Evolutionary conservation across 2,797 vertebrate species (phyloP).

Genomic region (Hydrocynus forskahlii): DNA sequence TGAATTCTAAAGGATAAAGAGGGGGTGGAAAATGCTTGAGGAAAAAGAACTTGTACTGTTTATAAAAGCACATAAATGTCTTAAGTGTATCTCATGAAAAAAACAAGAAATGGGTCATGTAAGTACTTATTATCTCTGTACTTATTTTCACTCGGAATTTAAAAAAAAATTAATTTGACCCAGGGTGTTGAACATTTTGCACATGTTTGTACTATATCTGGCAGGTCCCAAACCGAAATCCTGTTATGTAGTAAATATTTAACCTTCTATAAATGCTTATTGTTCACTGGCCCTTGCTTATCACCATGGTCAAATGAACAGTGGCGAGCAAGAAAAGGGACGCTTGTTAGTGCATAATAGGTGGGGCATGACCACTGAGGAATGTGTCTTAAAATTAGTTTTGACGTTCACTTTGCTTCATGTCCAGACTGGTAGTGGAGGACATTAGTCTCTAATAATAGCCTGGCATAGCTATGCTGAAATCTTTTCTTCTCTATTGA

Average conservation of each 20-base stretch:
- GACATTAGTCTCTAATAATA: conserved; percentile 91
- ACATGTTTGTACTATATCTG: too few relatives aligned
- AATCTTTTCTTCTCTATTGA: conserved; percentile 72
- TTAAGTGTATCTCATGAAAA: too few relatives aligned
- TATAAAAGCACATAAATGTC: too few relatives aligned
- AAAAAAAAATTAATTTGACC: too few relatives aligned
- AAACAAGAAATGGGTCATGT: too few relatives aligned
- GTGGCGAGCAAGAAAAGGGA: conserved; percentile 65
- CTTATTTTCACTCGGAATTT: too few relatives aligned
- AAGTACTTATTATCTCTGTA: too few relatives aligned
- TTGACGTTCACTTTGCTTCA: conserved; percentile 93
- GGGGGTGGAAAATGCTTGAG: too few relatives aligned
- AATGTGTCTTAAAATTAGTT: conserved; percentile 89
- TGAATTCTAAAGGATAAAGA: too few relatives aligned
- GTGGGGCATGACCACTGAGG: conserved; percentile 83
- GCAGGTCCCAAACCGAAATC: not conserved
- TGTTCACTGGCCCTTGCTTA: conserved; percentile 36
- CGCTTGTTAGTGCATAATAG: conserved; percentile 80
- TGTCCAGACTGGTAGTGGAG: conserved; percentile 87
- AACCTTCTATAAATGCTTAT: not conserved
- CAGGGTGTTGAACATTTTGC: too few relatives aligned
- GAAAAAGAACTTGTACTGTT: too few relatives aligned
- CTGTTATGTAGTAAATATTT: not conserved
- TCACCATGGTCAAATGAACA: conserved; percentile 65
- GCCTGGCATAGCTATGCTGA: conserved; percentile 85